phyloP scores from a whole-genome alignment of 2,888 invertebrate genomes.

The Campopleginae sp. region DNA sequence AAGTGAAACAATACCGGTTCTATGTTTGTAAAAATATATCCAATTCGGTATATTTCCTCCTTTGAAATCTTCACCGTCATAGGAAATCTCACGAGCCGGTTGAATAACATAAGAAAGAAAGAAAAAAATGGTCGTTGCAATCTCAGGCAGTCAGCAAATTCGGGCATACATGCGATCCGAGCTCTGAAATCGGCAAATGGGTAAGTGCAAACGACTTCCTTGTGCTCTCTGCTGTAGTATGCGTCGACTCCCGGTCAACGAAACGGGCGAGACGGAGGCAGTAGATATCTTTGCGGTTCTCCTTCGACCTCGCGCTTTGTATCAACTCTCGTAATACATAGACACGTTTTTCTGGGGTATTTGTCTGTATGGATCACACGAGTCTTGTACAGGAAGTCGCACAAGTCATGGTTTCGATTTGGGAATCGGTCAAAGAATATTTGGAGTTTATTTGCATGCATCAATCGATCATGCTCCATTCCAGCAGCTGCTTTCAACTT shows the following conservation, averaged over 20 bases:
- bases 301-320: slow-evolving; percentile 24
- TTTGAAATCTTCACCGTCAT: neutral
- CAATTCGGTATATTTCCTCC: slow-evolving; percentile 1
- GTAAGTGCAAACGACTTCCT: slow-evolving; percentile 77
- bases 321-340: slow-evolving; percentile 4
- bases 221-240: slow-evolving; percentile 63
- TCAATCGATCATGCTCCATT: no score
- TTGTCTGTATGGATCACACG: neutral
- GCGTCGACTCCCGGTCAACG: slow-evolving; percentile 26
- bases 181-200: slow-evolving; percentile 74
- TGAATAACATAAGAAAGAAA: slow-evolving; percentile 8
- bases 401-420: neutral
- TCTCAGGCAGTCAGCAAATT: slow-evolving; percentile 34
- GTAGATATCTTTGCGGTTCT: slow-evolving; percentile 43
- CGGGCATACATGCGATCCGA: slow-evolving; percentile 36
- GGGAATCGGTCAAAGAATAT: neutral
- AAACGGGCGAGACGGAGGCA: slow-evolving; percentile 10
- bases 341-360: neutral
- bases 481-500: neutral
- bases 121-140: slow-evolving; percentile 27
- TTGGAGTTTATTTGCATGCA: neutral
- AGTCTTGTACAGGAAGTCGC: neutral
- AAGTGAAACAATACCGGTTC: slow-evolving; percentile 4
- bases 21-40: slow-evolving; percentile 30
- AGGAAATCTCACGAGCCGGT: slow-evolving; percentile 23